Conservation (phyloP, 2,113 vertebrate genomes). For the Mustela lutreola region DNA sequence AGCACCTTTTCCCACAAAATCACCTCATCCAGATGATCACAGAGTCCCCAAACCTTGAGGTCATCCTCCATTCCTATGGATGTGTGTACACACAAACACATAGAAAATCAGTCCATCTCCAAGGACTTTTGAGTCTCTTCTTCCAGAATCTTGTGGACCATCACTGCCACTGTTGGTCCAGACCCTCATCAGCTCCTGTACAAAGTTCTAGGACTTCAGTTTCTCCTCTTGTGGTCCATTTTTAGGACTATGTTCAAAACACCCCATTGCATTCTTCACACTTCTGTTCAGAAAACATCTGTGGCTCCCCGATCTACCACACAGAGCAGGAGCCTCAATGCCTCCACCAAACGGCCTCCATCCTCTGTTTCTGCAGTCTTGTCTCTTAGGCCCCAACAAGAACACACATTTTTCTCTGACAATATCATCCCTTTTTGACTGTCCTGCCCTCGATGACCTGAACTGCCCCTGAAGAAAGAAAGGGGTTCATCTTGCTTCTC, state of each 20-base stretch:
- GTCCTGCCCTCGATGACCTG: not conserved
- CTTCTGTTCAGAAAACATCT: not conserved
- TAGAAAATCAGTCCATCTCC: not conserved
- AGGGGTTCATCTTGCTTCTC: not conserved
- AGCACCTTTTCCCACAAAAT: not conserved
- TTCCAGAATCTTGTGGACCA: not conserved
- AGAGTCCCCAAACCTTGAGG: not conserved
- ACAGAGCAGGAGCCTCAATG: not conserved
- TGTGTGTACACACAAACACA: not conserved
- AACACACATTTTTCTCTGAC: not conserved
- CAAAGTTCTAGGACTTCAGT: not conserved
- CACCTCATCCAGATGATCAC: not conserved
- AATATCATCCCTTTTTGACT: not conserved
- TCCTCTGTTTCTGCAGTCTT: not conserved
- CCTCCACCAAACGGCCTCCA: not conserved
- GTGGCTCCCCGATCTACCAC: not conserved
- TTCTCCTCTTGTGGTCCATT: not conserved
- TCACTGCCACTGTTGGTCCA: too few species aligned
- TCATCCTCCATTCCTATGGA: not conserved
- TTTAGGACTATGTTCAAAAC: not conserved
- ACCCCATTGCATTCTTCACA: not conserved
- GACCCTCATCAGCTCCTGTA: not conserved
- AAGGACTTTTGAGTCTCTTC: not conserved
- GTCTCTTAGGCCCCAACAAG: not conserved
- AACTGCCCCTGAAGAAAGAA: not conserved